A percentile compares a stretch with the other conserved stretches of the same genome.
Conservation (phyloP, 2,888 invertebrate genomes). For the Drosophila imparisetae region DNA sequence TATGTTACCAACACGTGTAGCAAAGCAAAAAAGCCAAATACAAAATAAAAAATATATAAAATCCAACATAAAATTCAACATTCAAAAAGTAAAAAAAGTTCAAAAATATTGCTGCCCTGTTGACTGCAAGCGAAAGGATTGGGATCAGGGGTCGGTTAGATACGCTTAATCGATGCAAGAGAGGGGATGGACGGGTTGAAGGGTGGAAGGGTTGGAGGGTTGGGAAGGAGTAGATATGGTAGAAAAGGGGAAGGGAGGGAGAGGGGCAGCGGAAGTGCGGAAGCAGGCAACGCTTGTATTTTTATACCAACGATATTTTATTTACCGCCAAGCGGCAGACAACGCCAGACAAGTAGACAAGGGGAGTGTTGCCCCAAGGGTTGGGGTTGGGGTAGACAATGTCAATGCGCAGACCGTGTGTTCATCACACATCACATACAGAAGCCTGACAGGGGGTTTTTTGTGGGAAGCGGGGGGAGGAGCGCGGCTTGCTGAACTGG, state of each 20-base stretch:
- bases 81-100: slow-evolving; percentile 24
- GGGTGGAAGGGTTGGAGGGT: background rate
- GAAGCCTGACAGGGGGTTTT: slow-evolving; percentile 19
- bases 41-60: slow-evolving; percentile 39
- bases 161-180: slow-evolving; percentile 73
- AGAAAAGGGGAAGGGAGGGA: too few species aligned
- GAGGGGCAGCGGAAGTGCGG: background rate
- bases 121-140: slow-evolving; percentile 54
- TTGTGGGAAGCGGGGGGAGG: background rate
- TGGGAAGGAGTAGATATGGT: background rate
- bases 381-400: slow-evolving; percentile 57
- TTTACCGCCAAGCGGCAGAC: slow-evolving; percentile 81
- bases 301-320: slow-evolving; percentile 75
- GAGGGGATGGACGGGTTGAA: background rate
- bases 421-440: slow-evolving; percentile 64
- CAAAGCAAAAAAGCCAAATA: slow-evolving; percentile 34
- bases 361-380: background rate
- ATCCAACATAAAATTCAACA: slow-evolving; percentile 17
- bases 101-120: slow-evolving; percentile 44
- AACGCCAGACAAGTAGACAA: slow-evolving; percentile 32
- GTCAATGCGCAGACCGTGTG: slow-evolving; percentile 70
- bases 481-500: background rate
- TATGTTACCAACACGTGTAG: slow-evolving; percentile 78
- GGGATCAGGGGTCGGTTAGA: slow-evolving; percentile 46
- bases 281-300: slow-evolving; percentile 51